Evolutionary conservation across 2,113 vertebrate species (phyloP).

Genomic region (Alethe diademata): DNA sequence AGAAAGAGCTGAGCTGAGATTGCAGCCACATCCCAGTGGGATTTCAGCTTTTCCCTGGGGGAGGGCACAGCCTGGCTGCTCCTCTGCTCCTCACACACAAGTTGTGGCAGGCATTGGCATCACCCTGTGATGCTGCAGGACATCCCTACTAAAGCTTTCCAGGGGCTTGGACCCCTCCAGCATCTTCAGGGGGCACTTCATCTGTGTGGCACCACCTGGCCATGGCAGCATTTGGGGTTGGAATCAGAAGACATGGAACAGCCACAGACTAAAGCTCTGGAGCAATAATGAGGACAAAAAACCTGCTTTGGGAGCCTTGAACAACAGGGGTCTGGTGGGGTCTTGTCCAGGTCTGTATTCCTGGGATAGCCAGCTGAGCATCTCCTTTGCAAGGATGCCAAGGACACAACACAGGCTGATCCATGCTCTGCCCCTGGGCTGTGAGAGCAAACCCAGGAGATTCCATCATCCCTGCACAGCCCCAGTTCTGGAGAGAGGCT

Average conservation of each 20-base stretch:
- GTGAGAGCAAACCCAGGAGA: not conserved
- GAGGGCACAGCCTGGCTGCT: not conserved
- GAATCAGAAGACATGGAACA: not conserved
- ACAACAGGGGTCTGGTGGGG: not conserved
- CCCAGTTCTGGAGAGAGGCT: not conserved
- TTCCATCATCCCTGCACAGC: not conserved
- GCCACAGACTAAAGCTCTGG: not conserved
- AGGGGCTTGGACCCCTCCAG: not conserved
- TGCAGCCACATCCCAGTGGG: not conserved
- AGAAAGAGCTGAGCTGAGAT: not conserved
- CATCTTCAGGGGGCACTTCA: not conserved
- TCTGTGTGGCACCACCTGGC: not conserved
- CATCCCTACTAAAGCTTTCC: not conserved
- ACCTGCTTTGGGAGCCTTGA: not conserved
- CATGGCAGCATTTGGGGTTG: accelerated
- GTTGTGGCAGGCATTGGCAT: not conserved
- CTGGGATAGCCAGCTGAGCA: not conserved
- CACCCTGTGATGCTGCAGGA: not conserved
- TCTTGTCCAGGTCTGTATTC: not conserved
- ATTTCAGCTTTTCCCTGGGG: not conserved
- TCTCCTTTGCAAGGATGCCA: not conserved
- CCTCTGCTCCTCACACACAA: accelerated
- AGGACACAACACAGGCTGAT: not conserved
- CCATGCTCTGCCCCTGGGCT: not conserved
- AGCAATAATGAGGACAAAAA: not conserved